Percentiles rank a stretch among this genome's conserved stretches.
These are phyloP conservation scores for Sterrhoptilus dennistouni DNA, from an alignment of 2,113 vertebrate genomes.

Conservation along the genomic window DNA sequence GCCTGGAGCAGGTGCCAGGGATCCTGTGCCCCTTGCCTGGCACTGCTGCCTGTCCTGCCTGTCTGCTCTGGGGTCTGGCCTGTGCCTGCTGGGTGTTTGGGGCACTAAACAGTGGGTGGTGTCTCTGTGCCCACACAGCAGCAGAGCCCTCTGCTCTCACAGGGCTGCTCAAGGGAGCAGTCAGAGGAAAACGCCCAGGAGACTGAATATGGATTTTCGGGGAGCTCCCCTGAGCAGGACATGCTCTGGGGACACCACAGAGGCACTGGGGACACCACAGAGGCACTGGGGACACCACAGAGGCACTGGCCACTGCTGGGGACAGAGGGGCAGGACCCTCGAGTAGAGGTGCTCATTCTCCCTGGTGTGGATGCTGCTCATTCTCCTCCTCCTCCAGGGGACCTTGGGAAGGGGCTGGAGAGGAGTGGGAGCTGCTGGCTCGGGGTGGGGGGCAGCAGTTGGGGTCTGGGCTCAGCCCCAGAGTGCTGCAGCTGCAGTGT, in stretches of 20 bases:
- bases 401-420: accelerated
- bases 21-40: neutral
- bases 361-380: accelerated
- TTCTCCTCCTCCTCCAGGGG: neutral
- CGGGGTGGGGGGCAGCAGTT: accelerated
- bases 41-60: neutral
- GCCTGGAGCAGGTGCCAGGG: accelerated
- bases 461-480: neutral
- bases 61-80: neutral
- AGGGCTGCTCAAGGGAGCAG: neutral
- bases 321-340: neutral
- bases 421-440: neutral
- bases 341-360: accelerated
- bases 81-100: accelerated
- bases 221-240: neutral
- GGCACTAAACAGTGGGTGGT: neutral
- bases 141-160: neutral
- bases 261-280: too few species aligned
- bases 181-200: accelerated
- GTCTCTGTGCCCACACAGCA: neutral
- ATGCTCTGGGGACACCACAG: accelerated
- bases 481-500: neutral
- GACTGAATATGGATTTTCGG: accelerated
- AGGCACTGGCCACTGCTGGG: neutral
- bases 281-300: accelerated